Evolutionary conservation across 2,797 vertebrate genomes (phyloP).

Genomic region (Typhlichthys subterraneus): DNA sequence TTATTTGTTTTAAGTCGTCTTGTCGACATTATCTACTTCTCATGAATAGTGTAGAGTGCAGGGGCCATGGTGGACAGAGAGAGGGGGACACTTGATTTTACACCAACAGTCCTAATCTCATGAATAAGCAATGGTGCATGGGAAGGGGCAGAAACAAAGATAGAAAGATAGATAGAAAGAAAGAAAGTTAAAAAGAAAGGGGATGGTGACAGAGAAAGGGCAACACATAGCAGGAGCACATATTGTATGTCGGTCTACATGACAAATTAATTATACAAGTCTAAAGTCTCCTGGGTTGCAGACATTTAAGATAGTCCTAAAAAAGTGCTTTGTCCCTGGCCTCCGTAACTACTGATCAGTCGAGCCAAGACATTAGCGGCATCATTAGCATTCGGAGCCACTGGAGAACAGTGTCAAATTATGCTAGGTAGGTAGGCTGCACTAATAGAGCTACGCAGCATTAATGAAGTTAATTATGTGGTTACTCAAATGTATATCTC

Average conservation of each 20-base stretch:
- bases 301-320: conserved; percentile 49
- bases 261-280: conserved; percentile 68
- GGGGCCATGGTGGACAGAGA: neutral
- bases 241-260: conserved; percentile 63
- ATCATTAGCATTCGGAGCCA: conserved; percentile 49
- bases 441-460: conserved; percentile 35
- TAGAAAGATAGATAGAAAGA: conserved; percentile 21
- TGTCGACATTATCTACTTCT: too few species aligned
- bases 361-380: conserved; percentile 39
- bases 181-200: conserved; percentile 19
- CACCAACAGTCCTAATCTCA: conserved; percentile 63
- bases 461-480: conserved; percentile 3
- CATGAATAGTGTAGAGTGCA: neutral
- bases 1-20: too few species aligned
- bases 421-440: conserved; percentile 33
- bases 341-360: conserved; percentile 53
- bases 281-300: conserved; percentile 43
- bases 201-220: neutral
- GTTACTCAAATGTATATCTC: too few species aligned
- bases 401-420: conserved; percentile 32
- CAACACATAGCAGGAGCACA: conserved; percentile 35
- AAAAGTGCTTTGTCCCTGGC: conserved; percentile 33
- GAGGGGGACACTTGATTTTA: conserved; percentile 66
- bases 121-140: conserved; percentile 66
- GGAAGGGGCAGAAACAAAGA: conserved; percentile 36